A percentile compares a stretch with the other conserved stretches of the same genome.
phyloP scores from a whole-genome alignment of 2,888 invertebrate species.

The Cheilosia variabilis region DNA sequence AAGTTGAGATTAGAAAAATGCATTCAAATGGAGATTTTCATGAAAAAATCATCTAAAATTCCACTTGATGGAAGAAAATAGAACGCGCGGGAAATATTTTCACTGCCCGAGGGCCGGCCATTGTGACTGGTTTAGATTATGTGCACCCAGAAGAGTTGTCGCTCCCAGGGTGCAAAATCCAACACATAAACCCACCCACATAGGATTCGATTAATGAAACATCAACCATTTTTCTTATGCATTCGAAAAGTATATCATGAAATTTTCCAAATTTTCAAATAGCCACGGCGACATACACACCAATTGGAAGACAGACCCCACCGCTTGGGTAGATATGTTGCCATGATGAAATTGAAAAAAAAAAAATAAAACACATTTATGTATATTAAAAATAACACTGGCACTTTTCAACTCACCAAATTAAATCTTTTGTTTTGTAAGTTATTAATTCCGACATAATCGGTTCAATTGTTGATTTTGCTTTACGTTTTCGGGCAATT shows the following conservation, averaged over 20 bases:
- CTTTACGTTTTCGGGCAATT: slow-evolving; percentile 72
- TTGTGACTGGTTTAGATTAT: slow-evolving; percentile 17
- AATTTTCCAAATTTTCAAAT: slow-evolving; percentile 18
- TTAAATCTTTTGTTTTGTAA: slow-evolving; percentile 82
- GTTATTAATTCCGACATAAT: slow-evolving; percentile 78
- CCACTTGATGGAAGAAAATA: slow-evolving; percentile 38
- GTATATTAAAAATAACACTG: background rate
- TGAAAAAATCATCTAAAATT: slow-evolving; percentile 38
- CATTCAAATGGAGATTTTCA: background rate
- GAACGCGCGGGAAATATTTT: slow-evolving; percentile 67
- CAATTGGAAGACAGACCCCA: slow-evolving; percentile 19
- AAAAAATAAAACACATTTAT: slow-evolving; percentile 20
- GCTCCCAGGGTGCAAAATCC: no score
- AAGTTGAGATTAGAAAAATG: slow-evolving; percentile 13
- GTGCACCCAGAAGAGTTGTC: no score
- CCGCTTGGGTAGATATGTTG: slow-evolving; percentile 67
- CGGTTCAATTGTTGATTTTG: slow-evolving; percentile 59
- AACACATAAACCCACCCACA: background rate
- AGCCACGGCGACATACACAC: slow-evolving; percentile 65
- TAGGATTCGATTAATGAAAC: background rate
- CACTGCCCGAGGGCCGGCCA: slow-evolving; percentile 57
- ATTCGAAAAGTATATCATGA: slow-evolving; percentile 1
- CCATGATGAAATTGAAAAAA: slow-evolving; percentile 34
- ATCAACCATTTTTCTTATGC: background rate
- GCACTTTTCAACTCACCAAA: slow-evolving; percentile 79